Evolutionary conservation across 2,888 invertebrate genomes (phyloP).

Genomic region (Drosophila suboccidentalis): DNA sequence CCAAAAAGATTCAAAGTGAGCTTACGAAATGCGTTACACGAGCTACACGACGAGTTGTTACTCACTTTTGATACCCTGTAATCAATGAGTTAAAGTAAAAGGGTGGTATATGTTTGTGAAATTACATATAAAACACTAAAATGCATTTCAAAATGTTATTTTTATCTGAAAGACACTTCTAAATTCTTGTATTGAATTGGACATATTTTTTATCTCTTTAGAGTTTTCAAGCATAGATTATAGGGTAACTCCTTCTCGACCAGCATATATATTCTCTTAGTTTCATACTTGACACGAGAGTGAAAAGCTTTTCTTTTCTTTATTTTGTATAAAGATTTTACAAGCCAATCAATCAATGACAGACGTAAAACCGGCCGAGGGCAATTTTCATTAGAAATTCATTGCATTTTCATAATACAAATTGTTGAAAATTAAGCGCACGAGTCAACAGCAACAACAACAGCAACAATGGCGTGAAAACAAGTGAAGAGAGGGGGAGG

Average conservation of each 20-base stretch:
- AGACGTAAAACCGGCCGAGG: constrained; percentile 46
- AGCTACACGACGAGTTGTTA: constrained; percentile 49
- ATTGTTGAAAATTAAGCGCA: constrained; percentile 80
- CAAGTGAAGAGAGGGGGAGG: constrained; percentile 45
- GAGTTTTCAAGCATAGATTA: neutral
- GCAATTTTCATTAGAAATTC: constrained; percentile 71
- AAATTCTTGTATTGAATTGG: neutral
- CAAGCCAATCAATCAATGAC: constrained; percentile 84
- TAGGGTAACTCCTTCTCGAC: constrained; percentile 15
- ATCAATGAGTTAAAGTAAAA: neutral
- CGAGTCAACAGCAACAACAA: constrained; percentile 71
- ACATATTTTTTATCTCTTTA: no score
- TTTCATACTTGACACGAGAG: constrained; percentile 54
- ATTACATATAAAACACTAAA: neutral
- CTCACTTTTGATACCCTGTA: constrained; percentile 52
- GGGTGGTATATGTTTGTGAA: neutral
- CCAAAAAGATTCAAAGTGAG: constrained; percentile 44
- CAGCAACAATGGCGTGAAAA: constrained; percentile 81
- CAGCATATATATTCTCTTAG: neutral
- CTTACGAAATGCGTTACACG: constrained; percentile 73
- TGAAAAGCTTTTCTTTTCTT: constrained; percentile 67
- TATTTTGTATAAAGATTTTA: constrained; percentile 46
- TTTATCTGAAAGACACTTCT: neutral
- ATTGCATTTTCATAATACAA: constrained; percentile 70
- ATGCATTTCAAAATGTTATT: neutral